These are phyloP conservation scores for Halocynthia roretzi DNA, from an alignment of 23 tunicate species.

Conservation along the genomic window DNA sequence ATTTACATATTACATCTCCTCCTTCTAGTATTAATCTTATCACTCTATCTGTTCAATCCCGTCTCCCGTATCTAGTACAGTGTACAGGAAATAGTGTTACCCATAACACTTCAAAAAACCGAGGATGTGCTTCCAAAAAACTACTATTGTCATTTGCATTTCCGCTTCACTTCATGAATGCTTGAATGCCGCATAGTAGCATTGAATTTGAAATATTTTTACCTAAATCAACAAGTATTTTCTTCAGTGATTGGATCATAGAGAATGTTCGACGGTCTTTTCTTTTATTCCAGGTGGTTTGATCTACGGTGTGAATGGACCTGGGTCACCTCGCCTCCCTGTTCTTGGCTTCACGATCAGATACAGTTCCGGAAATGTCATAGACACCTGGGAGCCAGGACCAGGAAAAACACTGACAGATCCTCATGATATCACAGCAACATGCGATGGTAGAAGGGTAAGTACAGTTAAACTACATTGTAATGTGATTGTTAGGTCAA, in stretches of 20 bases:
- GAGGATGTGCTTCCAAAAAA: too few species aligned
- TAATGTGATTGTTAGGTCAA: too few species aligned
- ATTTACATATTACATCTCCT: too few species aligned
- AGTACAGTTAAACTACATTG: background rate
- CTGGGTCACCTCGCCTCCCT: background rate
- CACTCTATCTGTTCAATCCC: too few species aligned
- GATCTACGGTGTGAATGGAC: slow-evolving; percentile 69
- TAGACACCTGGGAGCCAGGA: slow-evolving; percentile 60
- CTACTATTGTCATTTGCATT: background rate
- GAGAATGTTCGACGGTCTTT: background rate
- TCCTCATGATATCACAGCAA: slow-evolving; percentile 78
- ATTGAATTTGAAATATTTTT: too few species aligned
- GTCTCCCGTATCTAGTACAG: too few species aligned
- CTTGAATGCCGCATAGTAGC: background rate
- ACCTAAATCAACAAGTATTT: too few species aligned
- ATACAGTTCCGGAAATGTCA: slow-evolving; percentile 29
- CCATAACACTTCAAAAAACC: too few species aligned
- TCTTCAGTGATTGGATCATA: too few species aligned
- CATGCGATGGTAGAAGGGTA: slow-evolving; percentile 42
- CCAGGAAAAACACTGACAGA: background rate
- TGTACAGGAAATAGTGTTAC: too few species aligned
- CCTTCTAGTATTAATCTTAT: too few species aligned
- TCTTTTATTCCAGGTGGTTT: slow-evolving; percentile 22
- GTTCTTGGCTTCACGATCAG: slow-evolving; percentile 57
- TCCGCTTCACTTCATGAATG: background rate